These are phyloP conservation scores for Spinibarbus caldwelli DNA, from an alignment of 2,797 vertebrate genomes.

Conservation along the genomic window DNA sequence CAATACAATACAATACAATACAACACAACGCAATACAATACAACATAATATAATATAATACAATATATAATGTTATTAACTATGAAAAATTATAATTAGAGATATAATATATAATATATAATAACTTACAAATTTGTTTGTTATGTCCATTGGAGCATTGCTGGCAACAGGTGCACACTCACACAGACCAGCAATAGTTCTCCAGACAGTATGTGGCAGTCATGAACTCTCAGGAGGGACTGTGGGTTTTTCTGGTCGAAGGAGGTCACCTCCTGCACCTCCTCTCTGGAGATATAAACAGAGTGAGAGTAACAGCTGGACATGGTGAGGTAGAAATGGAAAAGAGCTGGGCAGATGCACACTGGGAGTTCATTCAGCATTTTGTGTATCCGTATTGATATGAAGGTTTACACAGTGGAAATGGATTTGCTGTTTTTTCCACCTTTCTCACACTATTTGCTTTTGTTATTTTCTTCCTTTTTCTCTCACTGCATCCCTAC, in stretches of 20 bases:
- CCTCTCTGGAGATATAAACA: not conserved
- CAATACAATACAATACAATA: too few species aligned
- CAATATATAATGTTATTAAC: too few species aligned
- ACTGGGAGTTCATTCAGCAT: slow-evolving; percentile 75
- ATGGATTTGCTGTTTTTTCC: slow-evolving; percentile 16
- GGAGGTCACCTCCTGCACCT: not conserved
- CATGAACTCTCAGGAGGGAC: not conserved
- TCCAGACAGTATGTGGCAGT: not conserved
- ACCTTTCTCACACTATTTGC: not conserved
- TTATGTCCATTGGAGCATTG: too few species aligned
- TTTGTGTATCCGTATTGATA: slow-evolving; percentile 75
- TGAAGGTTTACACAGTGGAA: slow-evolving; percentile 62
- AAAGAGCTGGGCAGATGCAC: slow-evolving; percentile 47
- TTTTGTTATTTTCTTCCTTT: not conserved
- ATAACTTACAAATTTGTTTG: not conserved
- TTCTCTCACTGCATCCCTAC: not conserved
- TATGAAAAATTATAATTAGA: too few species aligned
- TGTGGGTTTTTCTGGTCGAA: not conserved
- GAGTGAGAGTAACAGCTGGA: slow-evolving; percentile 7
- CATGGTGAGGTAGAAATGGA: not conserved
- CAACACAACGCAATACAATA: too few species aligned
- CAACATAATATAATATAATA: too few species aligned
- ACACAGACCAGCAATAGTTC: not conserved
- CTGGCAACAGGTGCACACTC: not conserved
- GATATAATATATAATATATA: too few species aligned